Evolutionary conservation across 2,797 vertebrate species (phyloP).

Genomic region (Catharus ustulatus): DNA sequence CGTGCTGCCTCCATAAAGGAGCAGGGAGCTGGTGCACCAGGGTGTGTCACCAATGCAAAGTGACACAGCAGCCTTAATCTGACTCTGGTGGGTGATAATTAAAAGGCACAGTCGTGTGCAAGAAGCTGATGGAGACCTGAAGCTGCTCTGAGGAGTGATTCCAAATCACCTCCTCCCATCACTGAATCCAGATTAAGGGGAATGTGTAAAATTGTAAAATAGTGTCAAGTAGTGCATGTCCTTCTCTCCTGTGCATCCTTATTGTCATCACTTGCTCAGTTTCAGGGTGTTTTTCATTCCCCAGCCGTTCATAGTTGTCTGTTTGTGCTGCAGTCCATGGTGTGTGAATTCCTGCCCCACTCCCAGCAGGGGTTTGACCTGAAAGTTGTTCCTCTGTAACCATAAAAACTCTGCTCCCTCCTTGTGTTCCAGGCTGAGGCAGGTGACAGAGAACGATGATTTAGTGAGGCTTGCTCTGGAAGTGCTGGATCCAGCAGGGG

Average conservation of each 20-base stretch:
- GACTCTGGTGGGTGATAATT: neutral
- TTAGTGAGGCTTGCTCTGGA: neutral
- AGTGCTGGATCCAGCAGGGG: neutral
- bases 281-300: neutral
- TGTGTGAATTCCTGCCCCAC: neutral
- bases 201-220: no score
- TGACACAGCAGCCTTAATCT: neutral
- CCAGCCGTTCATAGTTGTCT: neutral
- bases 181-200: neutral
- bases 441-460: neutral
- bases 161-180: neutral
- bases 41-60: neutral
- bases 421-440: neutral
- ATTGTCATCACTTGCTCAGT: neutral
- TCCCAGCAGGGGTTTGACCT: neutral
- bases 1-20: neutral
- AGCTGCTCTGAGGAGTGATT: neutral
- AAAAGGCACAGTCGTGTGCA: rapidly evolving
- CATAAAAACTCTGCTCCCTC: neutral
- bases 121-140: neutral
- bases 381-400: neutral
- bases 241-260: neutral
- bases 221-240: neutral
- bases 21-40: neutral
- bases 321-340: neutral